A percentile compares a stretch with the other conserved stretches of the same genome.
phyloP scores from a whole-genome alignment of 2,797 vertebrate species.

The Premnoplex brunnescens region DNA sequence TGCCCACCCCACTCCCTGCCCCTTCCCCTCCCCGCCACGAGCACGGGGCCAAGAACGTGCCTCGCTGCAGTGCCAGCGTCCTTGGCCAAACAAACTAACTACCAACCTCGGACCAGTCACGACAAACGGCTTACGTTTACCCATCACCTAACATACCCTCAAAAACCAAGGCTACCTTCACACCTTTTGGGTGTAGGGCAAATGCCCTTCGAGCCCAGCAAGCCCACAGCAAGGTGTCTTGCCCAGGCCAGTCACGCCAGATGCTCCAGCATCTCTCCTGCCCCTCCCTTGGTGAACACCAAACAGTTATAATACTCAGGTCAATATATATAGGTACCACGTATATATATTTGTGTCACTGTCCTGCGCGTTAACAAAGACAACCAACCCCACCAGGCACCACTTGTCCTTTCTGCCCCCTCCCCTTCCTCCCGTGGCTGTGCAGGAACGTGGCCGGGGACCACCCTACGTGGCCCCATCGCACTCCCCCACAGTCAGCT shows the following conservation, averaged over 20 bases:
- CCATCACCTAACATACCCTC: conserved; percentile 65
- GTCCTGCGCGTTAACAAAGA: conserved; percentile 71
- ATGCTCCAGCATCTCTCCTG: conserved; percentile 57
- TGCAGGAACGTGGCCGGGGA: conserved; percentile 55
- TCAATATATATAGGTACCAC: conserved; percentile 77
- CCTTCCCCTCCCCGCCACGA: conserved; percentile 42
- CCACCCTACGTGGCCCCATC: conserved; percentile 76
- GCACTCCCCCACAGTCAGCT: conserved; percentile 89
- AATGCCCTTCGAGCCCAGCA: conserved; percentile 13
- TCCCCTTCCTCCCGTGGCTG: conserved; percentile 71
- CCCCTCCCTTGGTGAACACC: conserved; percentile 75
- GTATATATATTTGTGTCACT: conserved; percentile 72
- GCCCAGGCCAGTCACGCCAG: conserved; percentile 25
- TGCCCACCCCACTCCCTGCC: conserved; percentile 58
- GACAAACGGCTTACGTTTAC: conserved; percentile 60
- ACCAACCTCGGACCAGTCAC: conserved; percentile 70
- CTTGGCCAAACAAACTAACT: conserved; percentile 67
- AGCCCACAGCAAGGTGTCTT: conserved; percentile 9
- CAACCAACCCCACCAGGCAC: conserved; percentile 66
- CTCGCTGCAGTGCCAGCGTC: not conserved
- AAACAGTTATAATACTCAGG: conserved; percentile 78
- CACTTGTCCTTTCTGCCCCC: conserved; percentile 58
- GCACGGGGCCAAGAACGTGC: conserved; percentile 56
- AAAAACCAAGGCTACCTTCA: conserved; percentile 49
- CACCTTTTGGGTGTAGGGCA: not conserved